phyloP scores from a whole-genome alignment of 1,140 invertebrate species.

The Scaptomyza graminum region DNA sequence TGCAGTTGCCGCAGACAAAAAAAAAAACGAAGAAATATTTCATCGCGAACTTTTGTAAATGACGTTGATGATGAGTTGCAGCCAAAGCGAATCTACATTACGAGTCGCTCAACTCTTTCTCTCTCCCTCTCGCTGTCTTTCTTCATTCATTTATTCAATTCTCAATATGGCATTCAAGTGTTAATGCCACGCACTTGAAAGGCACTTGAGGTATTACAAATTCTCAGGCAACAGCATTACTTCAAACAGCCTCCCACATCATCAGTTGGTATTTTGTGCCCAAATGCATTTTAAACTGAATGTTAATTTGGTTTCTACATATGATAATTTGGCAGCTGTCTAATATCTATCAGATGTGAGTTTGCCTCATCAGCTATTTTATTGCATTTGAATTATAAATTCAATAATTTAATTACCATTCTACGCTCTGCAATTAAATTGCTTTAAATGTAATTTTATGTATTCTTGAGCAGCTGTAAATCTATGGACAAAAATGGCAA shows the following conservation, averaged over 20 bases:
- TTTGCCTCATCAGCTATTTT: neutral
- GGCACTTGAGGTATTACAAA: constrained; percentile 37
- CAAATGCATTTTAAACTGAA: constrained; percentile 16
- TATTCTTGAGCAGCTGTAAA: too few species aligned
- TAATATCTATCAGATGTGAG: neutral
- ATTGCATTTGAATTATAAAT: neutral
- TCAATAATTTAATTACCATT: neutral
- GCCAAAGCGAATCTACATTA: constrained; percentile 8
- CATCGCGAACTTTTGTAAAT: constrained; percentile 45
- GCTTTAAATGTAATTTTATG: neutral
- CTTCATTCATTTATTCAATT: constrained; percentile 38
- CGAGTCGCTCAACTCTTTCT: constrained; percentile 12
- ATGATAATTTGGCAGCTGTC: constrained; percentile 2
- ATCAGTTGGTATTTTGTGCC: neutral
- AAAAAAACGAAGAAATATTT: neutral
- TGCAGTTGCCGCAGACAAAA: constrained; percentile 3
- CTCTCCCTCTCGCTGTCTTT: neutral
- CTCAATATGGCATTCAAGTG: constrained; percentile 59
- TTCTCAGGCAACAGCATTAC: constrained; percentile 13
- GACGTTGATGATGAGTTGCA: constrained; percentile 60
- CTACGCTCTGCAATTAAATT: neutral
- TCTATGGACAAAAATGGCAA: too few species aligned
- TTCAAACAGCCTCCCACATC: neutral
- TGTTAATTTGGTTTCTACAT: constrained; percentile 27
- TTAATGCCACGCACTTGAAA: constrained; percentile 54